Evolutionary conservation across 2,113 vertebrate genomes (phyloP).

Genomic region (Calidris pygmaea): DNA sequence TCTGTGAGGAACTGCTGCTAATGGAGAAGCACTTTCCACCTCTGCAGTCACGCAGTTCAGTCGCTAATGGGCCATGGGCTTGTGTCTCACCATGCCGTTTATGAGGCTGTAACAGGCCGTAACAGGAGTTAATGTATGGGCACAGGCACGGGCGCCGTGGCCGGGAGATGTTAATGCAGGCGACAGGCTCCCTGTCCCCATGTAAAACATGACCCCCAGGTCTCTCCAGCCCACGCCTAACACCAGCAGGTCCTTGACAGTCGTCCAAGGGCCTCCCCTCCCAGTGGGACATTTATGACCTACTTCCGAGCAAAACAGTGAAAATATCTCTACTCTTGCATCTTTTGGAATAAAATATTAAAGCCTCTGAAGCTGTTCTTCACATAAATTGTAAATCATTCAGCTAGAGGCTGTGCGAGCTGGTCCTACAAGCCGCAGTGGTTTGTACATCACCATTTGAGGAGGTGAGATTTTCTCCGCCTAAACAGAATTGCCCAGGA

Average conservation of each 20-base stretch:
- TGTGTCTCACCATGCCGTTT: neutral
- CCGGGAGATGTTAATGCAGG: constrained; percentile 14
- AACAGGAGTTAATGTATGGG: constrained; percentile 45
- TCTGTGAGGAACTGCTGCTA: fast-evolving
- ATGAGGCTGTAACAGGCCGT: constrained; percentile 28
- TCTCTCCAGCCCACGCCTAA: neutral
- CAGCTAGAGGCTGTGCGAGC: neutral
- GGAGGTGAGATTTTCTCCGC: neutral
- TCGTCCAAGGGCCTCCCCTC: neutral
- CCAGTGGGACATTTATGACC: neutral
- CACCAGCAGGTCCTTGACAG: neutral
- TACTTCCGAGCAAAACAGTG: constrained; percentile 13
- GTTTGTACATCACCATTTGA: neutral
- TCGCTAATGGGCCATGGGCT: neutral
- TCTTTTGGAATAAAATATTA: constrained; percentile 47
- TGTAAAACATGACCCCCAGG: constrained; percentile 61
- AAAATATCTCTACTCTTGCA: neutral
- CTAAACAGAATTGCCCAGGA: neutral
- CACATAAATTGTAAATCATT: neutral
- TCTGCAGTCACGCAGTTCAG: neutral
- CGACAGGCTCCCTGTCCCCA: neutral
- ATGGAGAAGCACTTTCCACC: neutral
- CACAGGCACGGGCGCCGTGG: neutral
- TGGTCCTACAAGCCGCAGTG: neutral
- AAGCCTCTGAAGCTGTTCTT: constrained; percentile 35